A percentile compares a stretch with the other conserved stretches of the same genome.
phyloP scores from a whole-genome alignment of 2,797 vertebrate species.

The Serranus cabrilla region DNA sequence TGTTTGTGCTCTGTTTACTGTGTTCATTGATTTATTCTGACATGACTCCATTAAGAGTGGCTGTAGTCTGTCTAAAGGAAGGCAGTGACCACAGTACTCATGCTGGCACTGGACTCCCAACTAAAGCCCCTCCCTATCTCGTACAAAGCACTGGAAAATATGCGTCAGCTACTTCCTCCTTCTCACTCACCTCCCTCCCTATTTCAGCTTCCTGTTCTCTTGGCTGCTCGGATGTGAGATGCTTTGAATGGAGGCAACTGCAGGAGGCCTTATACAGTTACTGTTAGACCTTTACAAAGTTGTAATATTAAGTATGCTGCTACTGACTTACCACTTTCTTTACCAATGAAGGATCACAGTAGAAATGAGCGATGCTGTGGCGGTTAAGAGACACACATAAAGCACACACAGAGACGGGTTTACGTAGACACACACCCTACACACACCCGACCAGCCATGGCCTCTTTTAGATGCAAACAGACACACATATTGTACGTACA shows the following conservation, averaged over 20 bases:
- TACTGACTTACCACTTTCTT: background rate
- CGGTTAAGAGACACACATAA: background rate
- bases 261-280: slow-evolving; percentile 6
- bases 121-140: slow-evolving; percentile 42
- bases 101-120: slow-evolving; percentile 25
- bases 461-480: background rate
- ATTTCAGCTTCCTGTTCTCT: slow-evolving; percentile 81
- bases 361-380: background rate
- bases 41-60: background rate
- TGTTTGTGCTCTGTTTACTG: background rate
- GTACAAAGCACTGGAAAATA: slow-evolving; percentile 78
- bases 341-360: background rate
- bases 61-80: slow-evolving; percentile 7
- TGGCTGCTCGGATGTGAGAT: slow-evolving; percentile 59
- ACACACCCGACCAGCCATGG: background rate
- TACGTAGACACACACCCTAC: background rate
- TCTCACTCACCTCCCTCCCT: slow-evolving; percentile 51
- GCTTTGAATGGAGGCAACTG: slow-evolving; percentile 42
- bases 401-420: background rate
- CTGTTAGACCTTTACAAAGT: background rate
- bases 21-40: slow-evolving; percentile 4
- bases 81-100: slow-evolving; percentile 21
- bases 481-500: background rate
- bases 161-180: slow-evolving; percentile 77
- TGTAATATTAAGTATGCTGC: background rate